Conservation (phyloP, 2,888 invertebrate species). For the Drosophila dives region DNA sequence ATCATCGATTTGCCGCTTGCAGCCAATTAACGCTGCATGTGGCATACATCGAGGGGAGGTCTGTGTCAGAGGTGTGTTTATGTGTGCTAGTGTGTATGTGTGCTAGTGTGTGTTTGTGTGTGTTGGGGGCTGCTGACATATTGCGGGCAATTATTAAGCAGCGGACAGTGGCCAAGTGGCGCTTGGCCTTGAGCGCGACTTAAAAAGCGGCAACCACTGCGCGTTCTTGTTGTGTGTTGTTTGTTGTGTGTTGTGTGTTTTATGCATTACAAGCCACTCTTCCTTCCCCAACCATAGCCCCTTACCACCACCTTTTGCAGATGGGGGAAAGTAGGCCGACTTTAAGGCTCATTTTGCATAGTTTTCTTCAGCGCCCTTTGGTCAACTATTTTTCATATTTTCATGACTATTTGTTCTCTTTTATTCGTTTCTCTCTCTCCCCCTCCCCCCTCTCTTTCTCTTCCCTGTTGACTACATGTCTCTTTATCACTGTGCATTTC, state of each 20-base stretch:
- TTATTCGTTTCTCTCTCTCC: not conserved
- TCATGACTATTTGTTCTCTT: conserved; percentile 12
- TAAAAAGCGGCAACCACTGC: conserved; percentile 70
- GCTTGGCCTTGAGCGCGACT: conserved; percentile 57
- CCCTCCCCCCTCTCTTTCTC: not conserved
- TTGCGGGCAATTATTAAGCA: conserved; percentile 59
- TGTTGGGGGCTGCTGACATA: conserved; percentile 23
- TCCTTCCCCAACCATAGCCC: not conserved
- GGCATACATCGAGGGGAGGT: conserved; percentile 2
- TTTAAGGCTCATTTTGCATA: not conserved
- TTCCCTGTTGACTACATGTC: not conserved
- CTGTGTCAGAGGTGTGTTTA: not conserved
- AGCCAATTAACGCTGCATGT: conserved; percentile 68
- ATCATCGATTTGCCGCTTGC: conserved; percentile 66
- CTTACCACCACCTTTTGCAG: not conserved
- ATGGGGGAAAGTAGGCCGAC: not conserved
- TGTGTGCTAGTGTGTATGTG: not conserved
- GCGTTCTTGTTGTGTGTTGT: conserved; percentile 28
- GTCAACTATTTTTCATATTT: conserved; percentile 47
- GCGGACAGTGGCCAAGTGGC: conserved; percentile 27
- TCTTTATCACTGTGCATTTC: conserved; percentile 35
- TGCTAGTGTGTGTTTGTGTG: not conserved
- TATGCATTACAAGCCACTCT: not conserved
- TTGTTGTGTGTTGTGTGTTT: conserved; percentile 22
- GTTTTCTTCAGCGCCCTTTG: conserved; percentile 2